Percentiles rank a stretch among this genome's conserved stretches.
Evolutionary conservation across 2,888 invertebrate genomes (phyloP).

Genomic region (Listrodromus nycthemerus): DNA sequence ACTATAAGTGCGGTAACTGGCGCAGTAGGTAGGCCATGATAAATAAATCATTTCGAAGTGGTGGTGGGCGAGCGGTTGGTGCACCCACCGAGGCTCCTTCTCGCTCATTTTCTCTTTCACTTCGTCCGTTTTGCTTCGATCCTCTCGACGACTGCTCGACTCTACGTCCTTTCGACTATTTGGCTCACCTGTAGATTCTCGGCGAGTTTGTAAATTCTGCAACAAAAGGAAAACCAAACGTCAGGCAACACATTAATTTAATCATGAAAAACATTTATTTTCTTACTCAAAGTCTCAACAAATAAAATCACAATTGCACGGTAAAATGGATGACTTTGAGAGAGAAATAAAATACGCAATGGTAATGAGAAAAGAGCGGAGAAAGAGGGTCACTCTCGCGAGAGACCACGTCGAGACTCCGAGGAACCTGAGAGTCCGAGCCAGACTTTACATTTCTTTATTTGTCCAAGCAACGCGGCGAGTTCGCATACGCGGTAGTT

Average conservation of each 20-base stretch:
- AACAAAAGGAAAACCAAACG: background rate
- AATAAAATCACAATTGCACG: background rate
- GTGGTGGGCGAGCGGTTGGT: constrained; percentile 63
- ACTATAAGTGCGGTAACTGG: constrained; percentile 74
- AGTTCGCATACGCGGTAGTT: constrained; percentile 28
- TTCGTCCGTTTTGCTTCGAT: constrained; percentile 66
- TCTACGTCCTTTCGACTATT: constrained; percentile 69
- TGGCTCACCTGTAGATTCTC: constrained; percentile 39
- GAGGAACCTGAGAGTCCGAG: constrained; percentile 63
- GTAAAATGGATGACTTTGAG: background rate
- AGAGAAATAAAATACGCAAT: background rate
- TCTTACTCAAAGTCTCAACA: background rate
- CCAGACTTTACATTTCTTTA: constrained; percentile 74
- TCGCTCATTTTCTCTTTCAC: constrained; percentile 58
- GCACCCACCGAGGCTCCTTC: constrained; percentile 60
- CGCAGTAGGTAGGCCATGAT: constrained; percentile 79
- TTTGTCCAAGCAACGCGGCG: constrained; percentile 69
- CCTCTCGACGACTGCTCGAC: constrained; percentile 70
- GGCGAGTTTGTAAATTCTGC: background rate
- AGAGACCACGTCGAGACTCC: constrained; percentile 35
- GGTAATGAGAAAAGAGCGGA: constrained; percentile 23
- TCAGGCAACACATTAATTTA: background rate
- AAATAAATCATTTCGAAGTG: constrained; percentile 78
- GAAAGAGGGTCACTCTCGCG: constrained; percentile 49
- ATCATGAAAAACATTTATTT: background rate